A percentile compares a stretch with the other conserved stretches of the same genome.
These are phyloP conservation scores for Brachionus rubens DNA, from an alignment of 1,140 invertebrate genomes.

Conservation along the genomic window DNA sequence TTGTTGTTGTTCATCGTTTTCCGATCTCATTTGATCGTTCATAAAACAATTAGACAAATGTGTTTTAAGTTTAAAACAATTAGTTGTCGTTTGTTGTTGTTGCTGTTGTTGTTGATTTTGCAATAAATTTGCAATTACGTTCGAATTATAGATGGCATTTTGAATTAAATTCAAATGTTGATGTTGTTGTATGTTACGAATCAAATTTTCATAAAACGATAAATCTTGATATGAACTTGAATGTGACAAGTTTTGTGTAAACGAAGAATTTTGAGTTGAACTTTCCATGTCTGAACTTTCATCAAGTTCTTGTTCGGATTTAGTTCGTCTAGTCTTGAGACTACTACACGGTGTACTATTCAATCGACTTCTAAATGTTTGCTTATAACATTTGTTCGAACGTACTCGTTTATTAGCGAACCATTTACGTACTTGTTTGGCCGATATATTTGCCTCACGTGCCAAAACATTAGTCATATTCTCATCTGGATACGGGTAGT, in stretches of 20 bases:
- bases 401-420: constrained; percentile 47
- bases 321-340: not conserved
- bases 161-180: constrained; percentile 28
- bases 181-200: constrained; percentile 17
- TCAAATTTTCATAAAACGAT: constrained; percentile 1
- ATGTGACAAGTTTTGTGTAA: not conserved
- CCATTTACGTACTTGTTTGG: constrained; percentile 47
- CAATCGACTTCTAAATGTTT: not conserved
- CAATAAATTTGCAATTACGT: constrained; percentile 35
- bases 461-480: constrained; percentile 43
- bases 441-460: constrained; percentile 35
- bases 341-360: not conserved
- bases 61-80: constrained; percentile 3
- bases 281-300: not conserved
- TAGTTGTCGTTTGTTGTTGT: not conserved
- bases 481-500: constrained; percentile 46
- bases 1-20: not conserved
- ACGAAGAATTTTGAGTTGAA: not conserved
- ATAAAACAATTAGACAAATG: constrained; percentile 28
- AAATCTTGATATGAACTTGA: not conserved
- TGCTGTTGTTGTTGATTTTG: constrained; percentile 3
- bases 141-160: constrained; percentile 37
- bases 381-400: constrained; percentile 44
- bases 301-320: constrained; percentile 1
- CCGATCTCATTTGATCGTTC: not conserved